A percentile compares a stretch with the other conserved stretches of the same genome.
Conservation (phyloP, 2,888 invertebrate genomes). For the Acrobasis repandana region DNA sequence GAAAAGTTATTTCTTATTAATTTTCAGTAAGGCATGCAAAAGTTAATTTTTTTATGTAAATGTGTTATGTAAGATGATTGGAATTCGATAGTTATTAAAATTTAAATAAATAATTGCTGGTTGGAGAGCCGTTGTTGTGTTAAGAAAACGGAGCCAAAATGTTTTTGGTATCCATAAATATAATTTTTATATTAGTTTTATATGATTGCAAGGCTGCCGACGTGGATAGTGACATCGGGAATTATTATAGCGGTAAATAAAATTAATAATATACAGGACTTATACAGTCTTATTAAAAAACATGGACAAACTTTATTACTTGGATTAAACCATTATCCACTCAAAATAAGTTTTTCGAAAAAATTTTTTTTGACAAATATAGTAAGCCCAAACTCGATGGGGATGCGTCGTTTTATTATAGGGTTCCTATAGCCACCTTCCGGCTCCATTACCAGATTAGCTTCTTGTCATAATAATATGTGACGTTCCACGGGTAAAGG, state of each 20-base stretch:
- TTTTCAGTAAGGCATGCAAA: neutral
- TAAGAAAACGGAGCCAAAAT: neutral
- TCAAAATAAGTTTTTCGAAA: no score
- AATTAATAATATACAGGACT: no score
- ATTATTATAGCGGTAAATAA: conserved; percentile 43
- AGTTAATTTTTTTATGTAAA: neutral
- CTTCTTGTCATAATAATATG: no score
- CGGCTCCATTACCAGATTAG: no score
- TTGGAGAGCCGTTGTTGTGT: neutral
- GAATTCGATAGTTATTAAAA: neutral
- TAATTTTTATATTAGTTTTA: neutral
- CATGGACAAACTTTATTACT: no score
- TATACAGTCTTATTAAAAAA: no score
- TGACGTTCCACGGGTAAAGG: no score
- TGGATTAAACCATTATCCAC: no score
- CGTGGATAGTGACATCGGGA: conserved; percentile 26
- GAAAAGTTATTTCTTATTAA: conserved; percentile 1
- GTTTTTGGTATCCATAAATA: neutral
- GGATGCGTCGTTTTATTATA: no score
- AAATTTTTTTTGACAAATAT: no score
- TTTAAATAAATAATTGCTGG: neutral
- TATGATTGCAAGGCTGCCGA: conserved; percentile 1
- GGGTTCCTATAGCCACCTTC: no score
- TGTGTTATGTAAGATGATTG: neutral
- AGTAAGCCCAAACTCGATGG: no score